Percentiles rank a stretch among this genome's conserved stretches.
phyloP scores from a whole-genome alignment of 2,888 invertebrate genomes.

The Sphaerophoria taeniata region DNA sequence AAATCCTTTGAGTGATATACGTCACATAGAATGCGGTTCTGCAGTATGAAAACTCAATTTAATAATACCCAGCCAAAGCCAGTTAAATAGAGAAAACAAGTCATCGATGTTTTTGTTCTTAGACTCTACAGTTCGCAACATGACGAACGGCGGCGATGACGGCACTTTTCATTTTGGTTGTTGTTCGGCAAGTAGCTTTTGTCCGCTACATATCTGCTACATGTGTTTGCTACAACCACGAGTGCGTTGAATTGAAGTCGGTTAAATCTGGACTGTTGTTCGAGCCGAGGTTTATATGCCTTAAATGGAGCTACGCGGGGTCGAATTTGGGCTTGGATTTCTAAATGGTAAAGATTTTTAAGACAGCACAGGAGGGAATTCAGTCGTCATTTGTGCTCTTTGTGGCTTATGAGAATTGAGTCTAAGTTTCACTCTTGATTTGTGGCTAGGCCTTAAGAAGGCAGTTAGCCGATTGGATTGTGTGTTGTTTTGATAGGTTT shows the following conservation, averaged over 20 bases:
- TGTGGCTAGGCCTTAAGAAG: too few species aligned
- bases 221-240: too few species aligned
- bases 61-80: conserved; percentile 70
- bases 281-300: too few species aligned
- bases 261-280: conserved; percentile 65
- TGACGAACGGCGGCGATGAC: background rate
- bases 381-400: too few species aligned
- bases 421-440: too few species aligned
- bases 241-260: conserved; percentile 72
- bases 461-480: conserved; percentile 51
- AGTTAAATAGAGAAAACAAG: conserved; percentile 72
- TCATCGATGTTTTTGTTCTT: too few species aligned
- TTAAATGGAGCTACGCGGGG: too few species aligned
- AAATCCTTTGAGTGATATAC: conserved; percentile 56
- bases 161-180: conserved; percentile 7
- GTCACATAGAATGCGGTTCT: conserved; percentile 68
- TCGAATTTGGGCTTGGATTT: too few species aligned
- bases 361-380: conserved; percentile 10
- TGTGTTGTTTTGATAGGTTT: conserved; percentile 54
- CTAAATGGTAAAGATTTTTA: conserved; percentile 9
- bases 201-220: conserved; percentile 51
- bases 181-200: conserved; percentile 51
- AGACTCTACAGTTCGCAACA: conserved; percentile 7
- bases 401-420: too few species aligned
- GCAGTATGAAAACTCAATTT: conserved; percentile 73